Base-by-base conservation (phyloP, 2,797 vertebrate genomes). In the Ispidina picta region DNA sequence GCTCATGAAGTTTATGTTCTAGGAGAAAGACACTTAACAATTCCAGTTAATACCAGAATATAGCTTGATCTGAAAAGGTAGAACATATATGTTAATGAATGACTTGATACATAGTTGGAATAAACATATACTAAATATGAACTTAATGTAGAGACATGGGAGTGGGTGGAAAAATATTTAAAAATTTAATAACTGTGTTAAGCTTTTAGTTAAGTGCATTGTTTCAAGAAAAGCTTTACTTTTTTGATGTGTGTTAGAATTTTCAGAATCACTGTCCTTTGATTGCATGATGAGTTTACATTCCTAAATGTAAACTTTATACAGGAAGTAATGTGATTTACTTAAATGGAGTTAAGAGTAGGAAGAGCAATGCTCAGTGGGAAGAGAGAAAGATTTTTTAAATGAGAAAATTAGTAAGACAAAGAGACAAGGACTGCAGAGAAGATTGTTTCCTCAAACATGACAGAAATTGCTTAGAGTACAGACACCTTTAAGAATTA, bases 81-180 rank as follows among this genome's bases (percentile, higher is more conserved):
- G 35, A 89, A 58, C 71, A 29, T 59, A 20, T 4, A 62, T 37
- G 5, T n/a, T 49, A 68, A 41, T 64, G 18, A 6, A 74, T 72
- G 37, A 1, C 37, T 26, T 62, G 23, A 52, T 73, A 58, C 1
- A 13, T 5, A 49, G 2, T 29, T 64, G 26, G 5, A 23, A 72
- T 68, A 91, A 89, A 66, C 8, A 44, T 51, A 86, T 46, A 86
- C n/a, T 15, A 90, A 79, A 84, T 69, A 14, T 60, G 1, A 73
- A 52, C 74, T 83, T 83, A 33, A 35, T 43, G 37, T 7, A 35
- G 23, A 74, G 77, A 62, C 20, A 15, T 5, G 49, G 10, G 85
- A 2, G 1, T 0, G 0, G 5, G 5, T 43, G 9, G 29, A 33
- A 74, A 83, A 51, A 74, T 41, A 68, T 5, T 20, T 26, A 5